These are phyloP conservation scores for Nebria ingens DNA, from an alignment of 1,140 invertebrate species.

Conservation along the genomic window DNA sequence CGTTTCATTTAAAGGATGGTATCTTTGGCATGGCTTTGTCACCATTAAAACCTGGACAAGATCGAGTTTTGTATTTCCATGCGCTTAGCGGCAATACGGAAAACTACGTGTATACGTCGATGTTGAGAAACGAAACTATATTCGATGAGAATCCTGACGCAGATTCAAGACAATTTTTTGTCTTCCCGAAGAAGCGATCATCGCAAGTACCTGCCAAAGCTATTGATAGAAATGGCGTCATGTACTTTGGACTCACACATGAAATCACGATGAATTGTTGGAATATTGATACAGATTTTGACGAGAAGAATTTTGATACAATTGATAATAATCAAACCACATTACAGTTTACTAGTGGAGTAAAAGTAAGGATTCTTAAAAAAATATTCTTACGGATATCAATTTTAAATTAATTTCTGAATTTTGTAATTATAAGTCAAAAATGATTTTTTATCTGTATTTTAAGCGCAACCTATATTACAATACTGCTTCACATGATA, in stretches of 20 bases:
- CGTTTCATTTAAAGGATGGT: constrained; percentile 66
- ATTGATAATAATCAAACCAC: constrained; percentile 41
- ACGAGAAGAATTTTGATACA: constrained; percentile 36
- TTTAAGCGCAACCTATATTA: neutral
- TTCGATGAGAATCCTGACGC: constrained; percentile 24
- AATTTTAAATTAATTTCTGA: neutral
- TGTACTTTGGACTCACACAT: constrained; percentile 46
- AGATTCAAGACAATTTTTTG: constrained; percentile 17
- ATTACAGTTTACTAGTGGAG: constrained; percentile 55
- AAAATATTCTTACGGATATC: neutral
- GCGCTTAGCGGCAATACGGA: constrained; percentile 59
- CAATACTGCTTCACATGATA: no score
- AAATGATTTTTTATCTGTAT: no score
- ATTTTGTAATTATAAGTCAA: no score
- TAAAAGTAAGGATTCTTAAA: constrained; percentile 48
- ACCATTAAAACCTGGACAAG: constrained; percentile 36
- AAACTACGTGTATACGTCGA: constrained; percentile 50
- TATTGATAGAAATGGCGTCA: constrained; percentile 43
- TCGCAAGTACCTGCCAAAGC: constrained; percentile 43
- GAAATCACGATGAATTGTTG: constrained; percentile 48
- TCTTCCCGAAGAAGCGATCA: constrained; percentile 30
- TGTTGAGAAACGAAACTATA: constrained; percentile 46
- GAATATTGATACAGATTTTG: constrained; percentile 42
- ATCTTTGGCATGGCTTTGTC: constrained; percentile 56
- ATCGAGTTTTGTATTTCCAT: constrained; percentile 65